Evolutionary conservation across 2,797 vertebrate genomes (phyloP), one percentile per base, ranked within the genome.

Genomic region (Eulemur coronatus): DNA sequence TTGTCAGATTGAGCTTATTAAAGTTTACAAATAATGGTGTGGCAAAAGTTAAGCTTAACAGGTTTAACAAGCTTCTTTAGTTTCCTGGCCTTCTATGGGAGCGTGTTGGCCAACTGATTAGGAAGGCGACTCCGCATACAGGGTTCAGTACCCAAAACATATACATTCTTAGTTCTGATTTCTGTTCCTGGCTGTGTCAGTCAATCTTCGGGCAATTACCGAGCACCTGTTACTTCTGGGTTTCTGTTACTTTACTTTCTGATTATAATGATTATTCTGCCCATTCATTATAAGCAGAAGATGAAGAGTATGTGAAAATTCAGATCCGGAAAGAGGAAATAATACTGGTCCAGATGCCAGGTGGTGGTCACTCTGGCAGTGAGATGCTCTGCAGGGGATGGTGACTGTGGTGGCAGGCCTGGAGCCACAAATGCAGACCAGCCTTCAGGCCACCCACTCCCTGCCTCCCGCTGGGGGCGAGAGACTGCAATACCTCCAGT

Each of bases 1-100:
- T 95, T 93, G 52, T 94, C 89, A 97, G 95, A 97, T 73, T 46
- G 91, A 82, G 38, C 89, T 89, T 92, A 38, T 97, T 95, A 91
- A 46, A 72, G 84, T 22, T 57, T 52, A 80, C 35, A 70, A 30
- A 69, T 55, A 90, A 91, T 67, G 86, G 20, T 88, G 20, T 69
- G 76, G 85, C 87, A 50, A 91, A 94, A 95, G 81, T 89, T 50
- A 82, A 86, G 79, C 55, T 63, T 46, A 46, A 59, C 72, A 69
- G 65, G 28, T 63, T 88, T 63, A 70, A 48, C 55, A 22, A 2
- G 4, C 10, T 59, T 22, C 38, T 73, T 84, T 35, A 52, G 61
- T 73, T 75, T 85, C 35, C 0, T 61, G 33, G 55, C 46, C 73
- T 33, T 75, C 46, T 35, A 0, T 13, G 18, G 17, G 73, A 61